Base-by-base conservation (phyloP, 1,140 invertebrate genomes). In the Atta texana region DNA sequence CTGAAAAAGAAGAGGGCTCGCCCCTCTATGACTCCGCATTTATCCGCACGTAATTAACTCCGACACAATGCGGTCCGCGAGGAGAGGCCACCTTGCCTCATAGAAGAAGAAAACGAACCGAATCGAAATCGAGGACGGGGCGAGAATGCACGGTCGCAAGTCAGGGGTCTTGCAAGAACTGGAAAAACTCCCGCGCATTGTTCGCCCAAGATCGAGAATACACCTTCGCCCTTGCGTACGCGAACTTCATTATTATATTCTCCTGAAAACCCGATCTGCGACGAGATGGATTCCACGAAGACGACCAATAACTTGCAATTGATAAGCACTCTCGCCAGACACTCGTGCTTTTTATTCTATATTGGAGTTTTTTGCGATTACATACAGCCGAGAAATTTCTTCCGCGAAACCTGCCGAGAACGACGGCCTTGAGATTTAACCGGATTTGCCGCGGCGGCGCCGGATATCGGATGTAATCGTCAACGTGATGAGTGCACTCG, bases 1-100 rank as follows among this genome's bases (percentile, higher is more conserved):
- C 7, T 85, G 84, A 78, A 90, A 90, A 88, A 86, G 80, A 87
- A 77, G 66, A 31, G 34, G 66, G 72, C 57, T 85, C 75, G 76
- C 66, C 86, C 77, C 86, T 88, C 72, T 94, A 94, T 95, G 94
- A 95, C 94, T 92, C 24, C 92, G 94, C 94, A 87, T 91, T 95
- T 95, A 94, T 95, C 90, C 91, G 90, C 88, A 92, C 87, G 92
- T 95, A 95, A 95, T 95, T 95, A 95, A 95, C 94, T 95, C 88
- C 86, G 92, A 92, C 92, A 93, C 93, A 95, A 94, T 95, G 92
- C 39, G 28, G 89, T 44, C 88, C 90, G 87, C 88, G 77, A 88
- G 89, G 74, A 51, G 87, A 85, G 72, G 86, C 88, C 85, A 87
- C 87, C 87, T 87, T 86, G 82, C 66, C 86, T 86, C 55, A 53